Percentiles rank a stretch among this genome's conserved stretches.
Evolutionary conservation across 2,888 invertebrate species (phyloP).

Genomic region (Drosophila buzzatii): DNA sequence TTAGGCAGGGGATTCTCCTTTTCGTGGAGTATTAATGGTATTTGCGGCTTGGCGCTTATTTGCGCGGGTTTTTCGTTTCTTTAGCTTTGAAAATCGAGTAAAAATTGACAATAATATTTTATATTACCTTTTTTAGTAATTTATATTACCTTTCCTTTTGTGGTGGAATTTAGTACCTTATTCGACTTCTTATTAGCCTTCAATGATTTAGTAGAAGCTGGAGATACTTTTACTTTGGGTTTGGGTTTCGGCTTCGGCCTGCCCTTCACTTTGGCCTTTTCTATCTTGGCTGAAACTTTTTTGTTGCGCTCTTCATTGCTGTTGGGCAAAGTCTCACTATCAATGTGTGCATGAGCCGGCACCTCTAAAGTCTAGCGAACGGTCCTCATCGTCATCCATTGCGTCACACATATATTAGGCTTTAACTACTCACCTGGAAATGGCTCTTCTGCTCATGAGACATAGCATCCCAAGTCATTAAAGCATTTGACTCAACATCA

Average conservation of each 20-base stretch:
- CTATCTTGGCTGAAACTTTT: rapidly evolving
- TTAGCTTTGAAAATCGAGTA: no score
- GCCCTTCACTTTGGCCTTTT: not conserved
- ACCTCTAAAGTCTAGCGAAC: not conserved
- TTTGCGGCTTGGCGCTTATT: no score
- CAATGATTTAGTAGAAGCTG: rapidly evolving
- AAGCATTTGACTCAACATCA: not conserved
- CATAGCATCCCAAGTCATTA: not conserved
- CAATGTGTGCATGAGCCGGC: not conserved
- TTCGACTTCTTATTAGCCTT: not conserved
- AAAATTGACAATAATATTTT: no score
- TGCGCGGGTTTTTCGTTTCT: no score
- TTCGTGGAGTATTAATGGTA: no score
- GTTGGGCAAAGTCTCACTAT: not conserved
- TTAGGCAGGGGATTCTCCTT: no score
- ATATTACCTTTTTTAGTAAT: no score
- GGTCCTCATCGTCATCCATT: no score
- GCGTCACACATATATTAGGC: not conserved
- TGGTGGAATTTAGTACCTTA: not conserved
- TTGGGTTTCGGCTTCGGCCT: not conserved
- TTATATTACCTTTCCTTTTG: not conserved
- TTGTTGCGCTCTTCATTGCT: not conserved
- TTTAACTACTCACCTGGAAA: constrained; percentile 2
- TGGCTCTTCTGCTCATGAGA: constrained; percentile 3
- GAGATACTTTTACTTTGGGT: not conserved